phyloP scores from a whole-genome alignment of 2,888 invertebrate species.

The Periphyllus acericola region DNA sequence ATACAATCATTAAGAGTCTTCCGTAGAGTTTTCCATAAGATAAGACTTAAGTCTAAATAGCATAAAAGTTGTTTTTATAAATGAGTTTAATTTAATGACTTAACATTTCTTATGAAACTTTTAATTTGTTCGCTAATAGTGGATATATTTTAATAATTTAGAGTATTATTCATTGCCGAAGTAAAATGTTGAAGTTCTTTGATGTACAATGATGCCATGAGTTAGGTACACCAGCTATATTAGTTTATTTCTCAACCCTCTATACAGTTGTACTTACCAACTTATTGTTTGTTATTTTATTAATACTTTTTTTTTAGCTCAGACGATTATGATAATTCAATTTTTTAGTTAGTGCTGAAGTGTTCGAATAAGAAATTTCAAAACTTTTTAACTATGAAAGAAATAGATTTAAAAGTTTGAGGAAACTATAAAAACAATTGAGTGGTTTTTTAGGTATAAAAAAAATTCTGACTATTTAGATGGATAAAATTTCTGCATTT shows the following conservation, averaged over 20 bases:
- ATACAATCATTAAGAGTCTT: too few relatives aligned
- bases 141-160: neutral
- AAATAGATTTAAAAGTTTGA: neutral
- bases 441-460: neutral
- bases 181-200: neutral
- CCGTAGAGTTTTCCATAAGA: too few relatives aligned
- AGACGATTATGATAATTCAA: neutral
- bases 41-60: too few relatives aligned
- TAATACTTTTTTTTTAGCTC: neutral
- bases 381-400: constrained; percentile 3
- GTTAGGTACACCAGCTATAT: neutral
- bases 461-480: neutral
- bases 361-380: constrained; percentile 4
- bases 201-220: neutral
- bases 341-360: neutral
- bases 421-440: constrained; percentile 13
- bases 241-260: neutral
- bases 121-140: neutral
- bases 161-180: neutral
- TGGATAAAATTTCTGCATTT: constrained; percentile 9
- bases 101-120: neutral
- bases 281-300: neutral
- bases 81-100: too few relatives aligned
- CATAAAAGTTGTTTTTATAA: too few relatives aligned
- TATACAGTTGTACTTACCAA: neutral